Percentiles rank a stretch among this genome's conserved stretches.
These are phyloP conservation scores for Drosophila kepulauana DNA, from an alignment of 1,140 invertebrate genomes.

Conservation along the genomic window DNA sequence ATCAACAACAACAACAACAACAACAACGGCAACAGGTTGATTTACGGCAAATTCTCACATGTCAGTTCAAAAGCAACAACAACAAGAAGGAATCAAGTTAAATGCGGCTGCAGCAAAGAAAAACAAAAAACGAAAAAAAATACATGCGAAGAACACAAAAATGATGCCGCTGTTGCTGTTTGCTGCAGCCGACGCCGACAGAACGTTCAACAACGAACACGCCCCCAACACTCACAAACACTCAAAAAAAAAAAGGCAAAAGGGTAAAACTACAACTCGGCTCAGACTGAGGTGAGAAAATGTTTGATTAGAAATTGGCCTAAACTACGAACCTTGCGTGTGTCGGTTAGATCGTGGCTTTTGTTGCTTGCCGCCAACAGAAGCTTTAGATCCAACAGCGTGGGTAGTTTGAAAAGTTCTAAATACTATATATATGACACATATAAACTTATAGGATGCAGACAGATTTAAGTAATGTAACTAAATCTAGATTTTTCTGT, in stretches of 20 bases:
- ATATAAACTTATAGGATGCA: too few species aligned
- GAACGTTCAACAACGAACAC: slow-evolving; percentile 79
- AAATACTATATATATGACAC: too few species aligned
- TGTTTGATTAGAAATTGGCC: slow-evolving; percentile 77
- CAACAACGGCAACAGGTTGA: slow-evolving; percentile 73
- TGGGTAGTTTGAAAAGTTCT: slow-evolving; percentile 9
- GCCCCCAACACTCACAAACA: slow-evolving; percentile 57
- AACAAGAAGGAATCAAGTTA: slow-evolving; percentile 55
- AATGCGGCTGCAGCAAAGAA: slow-evolving; percentile 65
- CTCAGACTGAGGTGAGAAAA: slow-evolving; percentile 74
- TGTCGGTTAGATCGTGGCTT: slow-evolving; percentile 20
- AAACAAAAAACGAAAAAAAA: slow-evolving; percentile 42
- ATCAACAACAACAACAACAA: slow-evolving; percentile 52
- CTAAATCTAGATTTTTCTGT: too few species aligned
- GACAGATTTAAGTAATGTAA: too few species aligned
- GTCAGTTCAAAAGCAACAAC: slow-evolving; percentile 50
- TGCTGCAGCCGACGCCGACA: slow-evolving; percentile 69
- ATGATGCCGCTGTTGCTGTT: slow-evolving; percentile 59
- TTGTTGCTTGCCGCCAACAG: slow-evolving; percentile 29
- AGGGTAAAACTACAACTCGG: slow-evolving; percentile 28
- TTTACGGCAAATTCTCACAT: slow-evolving; percentile 82
- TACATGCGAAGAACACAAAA: slow-evolving; percentile 69
- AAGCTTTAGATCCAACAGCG: slow-evolving; percentile 14
- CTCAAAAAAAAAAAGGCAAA: slow-evolving; percentile 53
- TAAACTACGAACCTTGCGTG: slow-evolving; percentile 42